Conservation (phyloP, 2,888 invertebrate species). For the Hemithea aestivaria region DNA sequence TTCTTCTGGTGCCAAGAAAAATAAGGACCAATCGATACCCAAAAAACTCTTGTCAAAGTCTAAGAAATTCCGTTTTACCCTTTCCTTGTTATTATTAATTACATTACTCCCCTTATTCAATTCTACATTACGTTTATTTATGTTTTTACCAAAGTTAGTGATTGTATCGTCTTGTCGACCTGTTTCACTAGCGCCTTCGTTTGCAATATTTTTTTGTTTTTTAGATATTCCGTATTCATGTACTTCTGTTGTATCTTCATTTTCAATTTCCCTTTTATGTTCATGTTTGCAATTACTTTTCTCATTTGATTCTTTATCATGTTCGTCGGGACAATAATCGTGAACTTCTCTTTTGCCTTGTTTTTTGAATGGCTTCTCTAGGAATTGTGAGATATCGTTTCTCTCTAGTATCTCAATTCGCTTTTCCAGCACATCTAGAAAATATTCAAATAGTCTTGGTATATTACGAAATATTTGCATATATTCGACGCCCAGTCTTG, state of each 20-base stretch:
- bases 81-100: neutral
- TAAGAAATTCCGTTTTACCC: neutral
- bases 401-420: slow-evolving; percentile 51
- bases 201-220: neutral
- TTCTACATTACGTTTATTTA: neutral
- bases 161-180: neutral
- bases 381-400: slow-evolving; percentile 38
- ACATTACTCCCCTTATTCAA: neutral
- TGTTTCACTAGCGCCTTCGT: neutral
- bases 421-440: slow-evolving; percentile 42
- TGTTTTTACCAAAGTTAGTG: neutral
- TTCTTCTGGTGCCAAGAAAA: slow-evolving; percentile 37
- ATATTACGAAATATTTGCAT: slow-evolving; percentile 44
- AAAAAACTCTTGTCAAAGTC: slow-evolving; percentile 13
- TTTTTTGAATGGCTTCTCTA: slow-evolving; percentile 13
- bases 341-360: slow-evolving; percentile 19
- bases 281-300: neutral
- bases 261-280: slow-evolving; percentile 2
- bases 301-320: neutral
- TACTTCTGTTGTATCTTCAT: slow-evolving; percentile 4
- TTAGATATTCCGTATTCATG: slow-evolving; percentile 7
- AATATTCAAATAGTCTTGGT: slow-evolving; percentile 49
- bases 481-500: slow-evolving; percentile 33
- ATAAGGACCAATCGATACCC: slow-evolving; percentile 21
- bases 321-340: neutral